These are phyloP conservation scores for Calyptommatus sinebrachiatus DNA, from an alignment of 2,113 vertebrate genomes.

Conservation along the genomic window DNA sequence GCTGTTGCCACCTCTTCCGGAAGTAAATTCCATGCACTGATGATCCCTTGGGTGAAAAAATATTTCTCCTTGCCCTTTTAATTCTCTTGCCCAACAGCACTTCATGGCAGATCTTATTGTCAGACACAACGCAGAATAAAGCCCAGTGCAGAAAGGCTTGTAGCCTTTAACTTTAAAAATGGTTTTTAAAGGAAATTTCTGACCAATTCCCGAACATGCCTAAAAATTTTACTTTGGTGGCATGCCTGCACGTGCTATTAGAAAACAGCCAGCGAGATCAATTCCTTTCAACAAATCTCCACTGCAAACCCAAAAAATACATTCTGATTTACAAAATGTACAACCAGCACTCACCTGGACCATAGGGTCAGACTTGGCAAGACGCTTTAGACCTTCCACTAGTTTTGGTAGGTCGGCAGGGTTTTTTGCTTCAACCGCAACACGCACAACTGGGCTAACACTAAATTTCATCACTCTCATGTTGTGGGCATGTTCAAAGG, in stretches of 20 bases:
- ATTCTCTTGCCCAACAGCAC: too few species aligned
- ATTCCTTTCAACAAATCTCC: neutral
- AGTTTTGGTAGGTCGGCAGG: conserved; percentile 69
- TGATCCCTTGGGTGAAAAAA: too few species aligned
- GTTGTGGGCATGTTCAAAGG: conserved; percentile 70
- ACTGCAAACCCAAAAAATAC: neutral
- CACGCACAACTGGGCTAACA: conserved; percentile 62
- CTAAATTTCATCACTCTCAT: conserved; percentile 71
- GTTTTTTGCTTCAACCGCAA: conserved; percentile 71
- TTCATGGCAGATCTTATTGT: too few species aligned
- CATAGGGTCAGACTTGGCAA: conserved; percentile 72
- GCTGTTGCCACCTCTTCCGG: too few species aligned
- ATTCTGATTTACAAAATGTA: neutral
- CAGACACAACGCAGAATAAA: too few species aligned
- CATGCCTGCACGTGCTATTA: neutral
- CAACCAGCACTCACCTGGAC: conserved; percentile 59
- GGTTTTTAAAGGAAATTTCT: neutral
- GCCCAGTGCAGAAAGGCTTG: too few species aligned
- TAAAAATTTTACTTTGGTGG: neutral
- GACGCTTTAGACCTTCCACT: conserved; percentile 68
- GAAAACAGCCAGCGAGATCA: neutral
- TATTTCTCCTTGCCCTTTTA: too few species aligned
- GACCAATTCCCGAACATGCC: neutral
- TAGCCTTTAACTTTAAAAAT: neutral
- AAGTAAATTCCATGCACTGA: too few species aligned